Evolutionary conservation across 2,113 vertebrate genomes (phyloP), one percentile per base, ranked within the genome.

Genomic region (Callipepla californica): DNA sequence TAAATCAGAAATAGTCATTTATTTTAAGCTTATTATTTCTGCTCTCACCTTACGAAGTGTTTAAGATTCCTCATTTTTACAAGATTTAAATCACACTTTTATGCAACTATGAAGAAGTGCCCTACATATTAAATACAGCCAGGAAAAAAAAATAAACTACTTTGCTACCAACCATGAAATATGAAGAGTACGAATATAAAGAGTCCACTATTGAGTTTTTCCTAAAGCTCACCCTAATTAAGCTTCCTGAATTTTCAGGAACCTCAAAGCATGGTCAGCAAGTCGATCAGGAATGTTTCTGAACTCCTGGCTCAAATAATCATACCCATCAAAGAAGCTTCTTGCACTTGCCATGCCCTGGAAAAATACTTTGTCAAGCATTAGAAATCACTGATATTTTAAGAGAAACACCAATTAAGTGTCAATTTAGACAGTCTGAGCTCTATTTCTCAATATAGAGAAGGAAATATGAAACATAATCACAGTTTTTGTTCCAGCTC

Each of bases 61-160:
- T 96, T 92, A 67, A 90, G 51, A 53, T 94, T 90, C 32, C 2
- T 87, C 50, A 69, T 45, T 92, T 92, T 72, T 74, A 73, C n/a
- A 88, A 67, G 53, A 85, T 91, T 67, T 92, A 82, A 97, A 94
- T 87, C 59, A 79, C 58, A 89, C 42, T 95, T 94, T 85, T 26
- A 94, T 51, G 68, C 28, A 80, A 76, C 48, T 51, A 53, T 11
- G 42, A 92, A 87, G 40, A 93, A 91, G 50, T 45, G 55, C 12
- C 78, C 69, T 72, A 70, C 67, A 53, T 14, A 89, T 28, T 76
- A 86, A 82, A 86, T 48, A 77, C 1, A 75, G 42, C 5, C n/a
- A 84, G 21, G 21, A 85, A 92, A 88, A 88, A 88, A 91, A 26
- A 23, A 44, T 7, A 26, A 69, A 69, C 11, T 61, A 44, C 17